Evolutionary conservation across 1,140 invertebrate species (phyloP).

Genomic region (Brachionus plicatilis): DNA sequence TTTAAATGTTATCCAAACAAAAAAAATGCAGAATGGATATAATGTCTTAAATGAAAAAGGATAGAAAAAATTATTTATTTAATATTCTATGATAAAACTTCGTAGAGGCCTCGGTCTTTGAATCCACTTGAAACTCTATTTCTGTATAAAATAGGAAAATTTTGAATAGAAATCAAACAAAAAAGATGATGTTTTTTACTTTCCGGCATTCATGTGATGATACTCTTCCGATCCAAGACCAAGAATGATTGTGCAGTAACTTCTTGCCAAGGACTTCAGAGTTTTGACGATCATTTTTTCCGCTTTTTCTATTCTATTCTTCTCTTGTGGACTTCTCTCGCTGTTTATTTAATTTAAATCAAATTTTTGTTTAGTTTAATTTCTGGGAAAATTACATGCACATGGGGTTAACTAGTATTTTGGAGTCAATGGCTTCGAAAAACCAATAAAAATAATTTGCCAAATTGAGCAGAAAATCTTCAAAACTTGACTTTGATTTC

Average conservation of each 20-base stretch:
- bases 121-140: conserved; percentile 51
- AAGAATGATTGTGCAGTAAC: conserved; percentile 52
- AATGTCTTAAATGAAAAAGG: conserved; percentile 46
- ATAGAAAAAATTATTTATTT: not conserved
- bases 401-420: conserved; percentile 49
- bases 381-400: conserved; percentile 46
- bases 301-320: conserved; percentile 48
- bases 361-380: not conserved
- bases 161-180: not conserved
- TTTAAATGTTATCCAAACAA: conserved; percentile 53
- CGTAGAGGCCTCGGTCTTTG: conserved; percentile 52
- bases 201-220: conserved; percentile 55
- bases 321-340: conserved; percentile 51
- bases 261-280: conserved; percentile 49
- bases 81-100: conserved; percentile 43
- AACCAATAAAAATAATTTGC: conserved; percentile 53
- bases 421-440: conserved; percentile 50
- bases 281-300: conserved; percentile 47
- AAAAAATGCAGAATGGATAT: conserved; percentile 51
- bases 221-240: conserved; percentile 50
- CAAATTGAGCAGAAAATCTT: conserved; percentile 50
- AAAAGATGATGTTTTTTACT: conserved; percentile 43
- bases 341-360: conserved; percentile 42
- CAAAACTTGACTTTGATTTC: conserved; percentile 44
- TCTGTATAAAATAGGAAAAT: conserved; percentile 42